Base-by-base conservation (phyloP, 2,888 invertebrate genomes). In the Caenorhabditis sp. region DNA sequence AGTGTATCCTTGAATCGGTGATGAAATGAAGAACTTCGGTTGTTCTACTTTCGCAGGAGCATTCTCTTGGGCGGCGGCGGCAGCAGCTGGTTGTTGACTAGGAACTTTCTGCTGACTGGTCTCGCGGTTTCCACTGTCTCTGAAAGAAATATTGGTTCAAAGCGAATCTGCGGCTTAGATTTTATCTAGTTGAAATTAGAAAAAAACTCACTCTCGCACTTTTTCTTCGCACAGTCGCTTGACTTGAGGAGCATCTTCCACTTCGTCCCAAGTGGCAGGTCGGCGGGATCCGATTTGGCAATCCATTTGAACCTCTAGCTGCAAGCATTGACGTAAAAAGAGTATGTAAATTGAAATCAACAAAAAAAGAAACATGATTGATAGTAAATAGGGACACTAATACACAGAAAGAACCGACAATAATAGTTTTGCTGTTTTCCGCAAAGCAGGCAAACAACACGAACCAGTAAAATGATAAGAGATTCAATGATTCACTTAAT, bases 1-100 rank as follows among this genome's bases (percentile, higher is more conserved):
- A 3, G 76, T 68, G 32, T 55, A 81, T 1, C 76, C 76, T 60
- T 81, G 81, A 22, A 81, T 81, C 28, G 81, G 81, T 35, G 81
- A 76, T 11, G 81, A 81, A n/a, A 81, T 81, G 71, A 71, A 81
- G 56, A 81, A 81, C 28, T 80, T 76, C 6, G 80, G 80, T 5
- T 50, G 40, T 22, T 61, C 47, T 18, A 18, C n/a, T 6, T n/a
- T 3, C 9, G 18, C 20, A 18, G n/a, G 2, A 20, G n/a, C 4
- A 47, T 18, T 47, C 47, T 56, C 15, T 15, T 28, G 6, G 40
- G 13, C 13, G 40, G 13, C 2, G 40, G 13, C 2, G 13, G 13
- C 40, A 2, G 40, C 6, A 13, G 13, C 40, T 13, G 40, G 40
- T 40, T 40, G 40, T 40, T 40, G 40, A 32, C 5, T 32, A 40